phyloP scores from a whole-genome alignment of 2,888 invertebrate genomes.

The Sabatieria punctata region DNA sequence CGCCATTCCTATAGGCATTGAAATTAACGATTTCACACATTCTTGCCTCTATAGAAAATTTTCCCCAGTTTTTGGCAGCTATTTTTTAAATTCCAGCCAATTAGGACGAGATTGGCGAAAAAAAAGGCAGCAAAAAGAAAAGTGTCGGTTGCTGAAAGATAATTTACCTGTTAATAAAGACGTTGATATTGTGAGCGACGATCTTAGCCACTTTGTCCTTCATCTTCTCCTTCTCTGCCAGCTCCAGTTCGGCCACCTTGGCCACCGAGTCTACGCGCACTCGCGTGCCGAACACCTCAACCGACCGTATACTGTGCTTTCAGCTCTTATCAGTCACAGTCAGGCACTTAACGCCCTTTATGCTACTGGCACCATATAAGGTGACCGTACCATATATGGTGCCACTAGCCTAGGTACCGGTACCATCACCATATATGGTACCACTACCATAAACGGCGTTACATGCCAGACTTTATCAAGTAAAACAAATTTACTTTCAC shows the following conservation, averaged over 20 bases:
- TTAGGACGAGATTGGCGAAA: not conserved
- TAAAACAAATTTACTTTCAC: constrained; percentile 48
- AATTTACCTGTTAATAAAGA: constrained; percentile 73
- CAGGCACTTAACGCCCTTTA: too few relatives aligned
- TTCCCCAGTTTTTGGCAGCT: too few relatives aligned
- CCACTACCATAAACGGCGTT: too few relatives aligned
- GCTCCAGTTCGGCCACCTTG: constrained; percentile 85
- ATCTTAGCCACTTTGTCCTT: constrained; percentile 96
- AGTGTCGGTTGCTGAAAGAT: not conserved
- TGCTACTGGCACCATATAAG: too few relatives aligned
- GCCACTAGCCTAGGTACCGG: too few relatives aligned
- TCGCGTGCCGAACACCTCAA: constrained; percentile 72
- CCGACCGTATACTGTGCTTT: constrained; percentile 12
- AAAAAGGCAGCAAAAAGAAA: not conserved
- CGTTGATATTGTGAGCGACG: constrained; percentile 77
- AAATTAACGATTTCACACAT: too few relatives aligned
- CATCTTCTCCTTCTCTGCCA: constrained; percentile 98
- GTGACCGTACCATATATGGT: too few relatives aligned
- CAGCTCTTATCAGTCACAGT: not conserved
- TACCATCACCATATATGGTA: too few relatives aligned
- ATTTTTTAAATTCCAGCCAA: not conserved
- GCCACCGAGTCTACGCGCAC: constrained; percentile 45
- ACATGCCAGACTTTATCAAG: too few relatives aligned
- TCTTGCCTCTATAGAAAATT: too few relatives aligned
- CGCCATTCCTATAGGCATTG: too few relatives aligned